Base-by-base conservation (phyloP, 2,888 invertebrate genomes). In the Parnassius orleans region DNA sequence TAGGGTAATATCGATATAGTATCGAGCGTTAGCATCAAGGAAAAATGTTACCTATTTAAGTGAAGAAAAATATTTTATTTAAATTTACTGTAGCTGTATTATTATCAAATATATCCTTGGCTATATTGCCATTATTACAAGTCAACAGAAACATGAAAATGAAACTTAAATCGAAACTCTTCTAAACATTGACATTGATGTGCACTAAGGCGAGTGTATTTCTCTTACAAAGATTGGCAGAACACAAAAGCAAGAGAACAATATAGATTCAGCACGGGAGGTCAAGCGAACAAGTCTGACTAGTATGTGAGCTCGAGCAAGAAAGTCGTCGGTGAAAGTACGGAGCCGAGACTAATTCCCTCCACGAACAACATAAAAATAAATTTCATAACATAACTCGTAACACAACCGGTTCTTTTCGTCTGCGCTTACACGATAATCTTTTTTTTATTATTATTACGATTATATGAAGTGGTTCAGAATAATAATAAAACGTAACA, bases 321-420 rank as follows among this genome's bases (percentile, higher is more conserved):
- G 87, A 87, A 86, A 88, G 86, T 82, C 77, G 70, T 67, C 74
- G 88, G 87, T 89, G 90, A 90, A 90, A 90, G 89, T 89, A 83
- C 78, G 72, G 68, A 74, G 76, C 76, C 81, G 73, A 72, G 69
- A 79, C 84, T 84, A 86, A 88, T 85, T 84, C 81, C 76, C 74
- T 77, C 79, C 74, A 72, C 80, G 73, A 77, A 81, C 75, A 83
- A 84, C 81, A 80, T 80, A 80, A 85, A 19, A 84, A 85, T 80
- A 78, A 76, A 81, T 86, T 86, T 87, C 85, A 81, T 90, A 89
- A 87, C 83, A 82, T 75, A 72, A 78, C 75, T 82, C 79, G 81
- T 82, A 80, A 84, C 79, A 66, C 69, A 84, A 89, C 87, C 84
- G 83, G 89, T 87, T 79, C 64, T 64, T 72, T 69, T 70, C 74